Evolutionary conservation across 2,113 vertebrate species (phyloP).

Genomic region (Willisornis vidua): DNA sequence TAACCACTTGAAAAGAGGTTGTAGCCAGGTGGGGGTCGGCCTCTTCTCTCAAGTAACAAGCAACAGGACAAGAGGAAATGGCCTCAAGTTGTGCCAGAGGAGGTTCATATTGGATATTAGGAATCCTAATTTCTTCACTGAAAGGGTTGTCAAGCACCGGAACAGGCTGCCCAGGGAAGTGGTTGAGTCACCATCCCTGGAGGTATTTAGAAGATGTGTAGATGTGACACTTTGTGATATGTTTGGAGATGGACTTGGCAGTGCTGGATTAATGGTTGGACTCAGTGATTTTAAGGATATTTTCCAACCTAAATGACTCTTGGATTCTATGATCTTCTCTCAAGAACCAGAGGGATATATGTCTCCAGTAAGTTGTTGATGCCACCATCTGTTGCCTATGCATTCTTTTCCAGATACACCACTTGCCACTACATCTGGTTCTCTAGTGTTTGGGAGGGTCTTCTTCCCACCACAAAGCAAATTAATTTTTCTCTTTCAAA

Average conservation of each 20-base stretch:
- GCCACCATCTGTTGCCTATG: background rate
- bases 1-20: background rate
- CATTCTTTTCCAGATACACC: background rate
- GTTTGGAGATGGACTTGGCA: background rate
- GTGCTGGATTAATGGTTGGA: background rate
- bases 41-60: background rate
- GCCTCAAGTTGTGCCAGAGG: background rate
- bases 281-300: background rate
- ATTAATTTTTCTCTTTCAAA: background rate
- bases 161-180: background rate
- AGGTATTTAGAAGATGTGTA: background rate
- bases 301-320: background rate
- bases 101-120: background rate
- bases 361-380: background rate
- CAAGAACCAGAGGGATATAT: background rate
- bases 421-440: background rate
- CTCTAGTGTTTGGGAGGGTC: background rate
- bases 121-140: background rate
- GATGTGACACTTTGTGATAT: accelerated
- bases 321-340: background rate
- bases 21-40: background rate
- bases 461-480: background rate
- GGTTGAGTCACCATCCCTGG: background rate
- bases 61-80: background rate
- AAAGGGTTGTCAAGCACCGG: background rate